Evolutionary conservation across 2,888 invertebrate species (phyloP).

Genomic region (Chouioia cunea): DNA sequence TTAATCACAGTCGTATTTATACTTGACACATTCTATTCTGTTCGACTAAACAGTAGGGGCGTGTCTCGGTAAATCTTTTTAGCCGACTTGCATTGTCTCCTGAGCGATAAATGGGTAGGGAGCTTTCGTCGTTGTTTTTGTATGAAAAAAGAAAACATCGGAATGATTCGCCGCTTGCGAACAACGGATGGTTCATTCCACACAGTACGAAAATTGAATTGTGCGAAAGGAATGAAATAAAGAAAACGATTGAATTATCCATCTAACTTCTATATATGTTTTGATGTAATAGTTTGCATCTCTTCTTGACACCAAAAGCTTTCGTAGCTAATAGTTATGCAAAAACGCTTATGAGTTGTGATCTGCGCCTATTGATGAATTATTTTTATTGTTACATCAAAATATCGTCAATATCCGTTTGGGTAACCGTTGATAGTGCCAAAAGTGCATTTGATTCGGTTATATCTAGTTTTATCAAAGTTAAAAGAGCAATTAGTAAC

Average conservation of each 20-base stretch:
- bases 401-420: too few relatives aligned
- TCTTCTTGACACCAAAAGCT: too few relatives aligned
- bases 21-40: slow-evolving; percentile 2
- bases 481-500: too few relatives aligned
- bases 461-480: too few relatives aligned
- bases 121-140: not conserved
- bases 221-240: not conserved
- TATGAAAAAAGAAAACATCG: not conserved
- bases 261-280: not conserved
- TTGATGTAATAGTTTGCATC: too few relatives aligned
- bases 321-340: too few relatives aligned
- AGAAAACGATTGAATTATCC: slow-evolving; percentile 22
- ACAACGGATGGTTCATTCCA: not conserved
- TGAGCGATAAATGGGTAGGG: slow-evolving; percentile 10
- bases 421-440: too few relatives aligned
- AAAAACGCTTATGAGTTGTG: too few relatives aligned
- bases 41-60: slow-evolving; percentile 22
- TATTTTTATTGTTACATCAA: too few relatives aligned
- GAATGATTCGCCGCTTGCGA: slow-evolving; percentile 12
- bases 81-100: slow-evolving; percentile 9
- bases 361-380: too few relatives aligned
- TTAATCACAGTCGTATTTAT: slow-evolving; percentile 21
- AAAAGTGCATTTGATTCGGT: too few relatives aligned
- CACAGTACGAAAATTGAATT: slow-evolving; percentile 1
- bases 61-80: slow-evolving; percentile 12